Evolutionary conservation across 2,113 vertebrate genomes (phyloP), one percentile per base, ranked within the genome.

Genomic region (Corythoichthys haematopterus): DNA sequence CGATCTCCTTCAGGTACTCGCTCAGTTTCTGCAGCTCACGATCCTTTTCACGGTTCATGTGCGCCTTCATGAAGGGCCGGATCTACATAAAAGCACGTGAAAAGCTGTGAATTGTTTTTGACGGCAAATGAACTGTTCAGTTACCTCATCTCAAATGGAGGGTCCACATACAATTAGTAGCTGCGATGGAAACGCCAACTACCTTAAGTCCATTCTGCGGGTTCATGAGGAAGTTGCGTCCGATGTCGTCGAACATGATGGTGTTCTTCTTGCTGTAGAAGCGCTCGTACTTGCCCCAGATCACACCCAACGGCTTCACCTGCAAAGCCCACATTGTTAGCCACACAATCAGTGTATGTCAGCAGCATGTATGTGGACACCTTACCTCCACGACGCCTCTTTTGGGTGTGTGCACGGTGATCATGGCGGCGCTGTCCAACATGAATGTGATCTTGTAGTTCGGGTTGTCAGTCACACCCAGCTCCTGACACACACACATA

Each of bases 201-300:
- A 98, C 97, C 96, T 99, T 99, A 70, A 99, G 87, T 69, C 97
- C 97, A 0, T 99, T 99, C 71, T 99, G 97, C 79, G 97, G 97
- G 81, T 99, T 99, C 97, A 99, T 99, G 53, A 99, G 93, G 87
- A 99, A 99, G 90, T 99, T 99, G 75, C 97, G 90, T 70, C 97
- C 96, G 9, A 99, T 99, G 84, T 99, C 97, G 72, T 99, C 97
- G 89, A 99, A 97, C 97, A 99, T 99, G 68, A 99, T 98, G 35
- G 97, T 98, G 88, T 99, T 99, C 86, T 94, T 98, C 88, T 94
- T 94, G 89, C 88, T 97, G 91, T 99, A 99, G 85, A 96, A 95
- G 35, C 98, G 94, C 3, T 92, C 91, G 77, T 97, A 99, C 87
- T 98, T 99, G 63, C 96, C 97, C 97, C 97, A 99, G 75, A 99